Percentiles rank a stretch among this genome's conserved stretches.
Evolutionary conservation across 2,888 invertebrate genomes (phyloP).

Genomic region (Campaea margaritaria): DNA sequence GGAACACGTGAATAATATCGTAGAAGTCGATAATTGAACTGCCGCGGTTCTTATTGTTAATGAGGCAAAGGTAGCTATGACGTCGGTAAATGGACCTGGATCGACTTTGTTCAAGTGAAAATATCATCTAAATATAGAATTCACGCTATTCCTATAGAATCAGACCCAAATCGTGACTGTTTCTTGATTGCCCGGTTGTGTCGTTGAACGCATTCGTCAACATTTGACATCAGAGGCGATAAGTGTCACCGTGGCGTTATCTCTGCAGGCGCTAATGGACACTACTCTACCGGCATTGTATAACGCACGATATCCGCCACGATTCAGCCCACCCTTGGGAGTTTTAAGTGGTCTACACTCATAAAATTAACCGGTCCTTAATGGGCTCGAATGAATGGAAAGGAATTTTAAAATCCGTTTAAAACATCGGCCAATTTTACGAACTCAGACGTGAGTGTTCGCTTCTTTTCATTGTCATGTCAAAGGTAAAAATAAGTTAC

Average conservation of each 20-base stretch:
- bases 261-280: conserved; percentile 74
- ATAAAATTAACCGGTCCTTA: conserved; percentile 70
- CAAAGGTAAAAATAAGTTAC: conserved; percentile 31
- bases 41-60: not conserved
- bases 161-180: not conserved
- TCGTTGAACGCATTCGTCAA: conserved; percentile 52
- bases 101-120: too few species aligned
- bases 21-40: conserved; percentile 36
- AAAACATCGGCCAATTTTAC: conserved; percentile 55
- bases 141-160: not conserved
- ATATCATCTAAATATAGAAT: too few species aligned
- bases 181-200: conserved; percentile 13
- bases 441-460: conserved; percentile 41
- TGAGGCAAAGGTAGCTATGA: not conserved
- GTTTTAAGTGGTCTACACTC: conserved; percentile 68
- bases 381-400: conserved; percentile 62
- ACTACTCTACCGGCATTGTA: conserved; percentile 57
- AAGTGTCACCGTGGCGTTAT: conserved; percentile 61
- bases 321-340: conserved; percentile 66
- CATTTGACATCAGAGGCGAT: conserved; percentile 55
- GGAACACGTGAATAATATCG: conserved; percentile 42
- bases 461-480: conserved; percentile 41
- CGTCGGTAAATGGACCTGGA: too few species aligned
- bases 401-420: conserved; percentile 67
- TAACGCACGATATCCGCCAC: conserved; percentile 71